Conservation (phyloP, 2,797 vertebrate species). For the Sebastes nivosus region DNA sequence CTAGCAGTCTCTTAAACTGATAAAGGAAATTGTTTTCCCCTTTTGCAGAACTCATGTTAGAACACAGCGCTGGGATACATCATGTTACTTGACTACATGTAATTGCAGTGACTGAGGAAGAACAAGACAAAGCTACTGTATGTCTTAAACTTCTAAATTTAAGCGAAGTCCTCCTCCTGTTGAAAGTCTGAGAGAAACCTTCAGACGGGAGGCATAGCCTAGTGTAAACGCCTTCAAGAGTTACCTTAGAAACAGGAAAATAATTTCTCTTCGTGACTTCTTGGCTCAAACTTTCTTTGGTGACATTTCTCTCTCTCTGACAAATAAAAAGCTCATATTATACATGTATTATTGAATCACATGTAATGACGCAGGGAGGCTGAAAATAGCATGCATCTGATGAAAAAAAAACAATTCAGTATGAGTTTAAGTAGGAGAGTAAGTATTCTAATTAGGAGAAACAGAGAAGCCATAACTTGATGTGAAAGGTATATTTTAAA, state of each 20-base stretch:
- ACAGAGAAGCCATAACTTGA: background rate
- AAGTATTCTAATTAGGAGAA: background rate
- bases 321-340: background rate
- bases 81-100: background rate
- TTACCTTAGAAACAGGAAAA: constrained; percentile 62
- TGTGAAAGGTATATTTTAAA: background rate
- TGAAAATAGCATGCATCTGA: constrained; percentile 28
- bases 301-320: constrained; percentile 41
- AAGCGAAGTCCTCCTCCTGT: background rate
- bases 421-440: background rate
- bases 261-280: constrained; percentile 8
- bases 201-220: constrained; percentile 44
- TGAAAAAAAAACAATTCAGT: background rate
- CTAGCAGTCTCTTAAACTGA: background rate
- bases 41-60: background rate
- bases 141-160: background rate
- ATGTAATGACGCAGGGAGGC: constrained; percentile 3
- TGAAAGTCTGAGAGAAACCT: constrained; percentile 1
- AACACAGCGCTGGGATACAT: background rate
- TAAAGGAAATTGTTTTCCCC: background rate
- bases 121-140: background rate
- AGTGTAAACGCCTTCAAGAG: constrained; percentile 28
- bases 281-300: constrained; percentile 10
- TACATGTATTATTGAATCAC: background rate
- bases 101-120: background rate